phyloP scores from a whole-genome alignment of 2,797 vertebrate species.

The Bovichtus variegatus region DNA sequence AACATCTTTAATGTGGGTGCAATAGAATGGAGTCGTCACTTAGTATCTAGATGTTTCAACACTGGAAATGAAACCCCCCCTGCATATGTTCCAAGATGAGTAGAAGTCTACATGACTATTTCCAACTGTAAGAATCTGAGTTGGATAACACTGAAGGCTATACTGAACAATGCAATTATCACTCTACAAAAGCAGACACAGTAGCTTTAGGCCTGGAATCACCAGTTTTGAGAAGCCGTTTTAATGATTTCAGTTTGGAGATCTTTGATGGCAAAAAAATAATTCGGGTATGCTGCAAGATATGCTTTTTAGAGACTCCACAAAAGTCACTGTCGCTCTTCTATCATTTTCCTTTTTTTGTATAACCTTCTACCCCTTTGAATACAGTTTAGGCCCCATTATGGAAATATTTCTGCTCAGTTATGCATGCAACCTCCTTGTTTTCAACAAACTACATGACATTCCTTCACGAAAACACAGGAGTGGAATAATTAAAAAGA shows the following conservation, averaged over 20 bases:
- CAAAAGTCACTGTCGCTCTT: slow-evolving; percentile 10
- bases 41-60: slow-evolving; percentile 27
- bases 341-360: slow-evolving; percentile 34
- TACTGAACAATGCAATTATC: slow-evolving; percentile 19
- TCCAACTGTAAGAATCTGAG: neutral
- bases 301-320: slow-evolving; percentile 27
- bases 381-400: slow-evolving; percentile 62
- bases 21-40: slow-evolving; percentile 34
- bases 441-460: slow-evolving; percentile 71
- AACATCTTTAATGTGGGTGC: slow-evolving; percentile 55
- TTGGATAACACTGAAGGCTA: slow-evolving; percentile 6
- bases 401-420: slow-evolving; percentile 72
- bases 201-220: neutral
- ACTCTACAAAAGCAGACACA: slow-evolving; percentile 19
- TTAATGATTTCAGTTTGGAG: slow-evolving; percentile 13
- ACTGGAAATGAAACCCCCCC: neutral
- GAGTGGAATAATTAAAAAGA: slow-evolving; percentile 76
- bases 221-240: neutral
- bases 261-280: slow-evolving; percentile 16
- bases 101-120: slow-evolving; percentile 21
- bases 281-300: slow-evolving; percentile 13
- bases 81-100: slow-evolving; percentile 23
- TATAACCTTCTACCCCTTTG: slow-evolving; percentile 44
- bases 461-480: slow-evolving; percentile 68
- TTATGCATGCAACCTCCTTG: slow-evolving; percentile 61